Percentiles rank a stretch among this genome's conserved stretches.
Conservation (phyloP, 2,888 invertebrate genomes). For the Lysandra coridon region DNA sequence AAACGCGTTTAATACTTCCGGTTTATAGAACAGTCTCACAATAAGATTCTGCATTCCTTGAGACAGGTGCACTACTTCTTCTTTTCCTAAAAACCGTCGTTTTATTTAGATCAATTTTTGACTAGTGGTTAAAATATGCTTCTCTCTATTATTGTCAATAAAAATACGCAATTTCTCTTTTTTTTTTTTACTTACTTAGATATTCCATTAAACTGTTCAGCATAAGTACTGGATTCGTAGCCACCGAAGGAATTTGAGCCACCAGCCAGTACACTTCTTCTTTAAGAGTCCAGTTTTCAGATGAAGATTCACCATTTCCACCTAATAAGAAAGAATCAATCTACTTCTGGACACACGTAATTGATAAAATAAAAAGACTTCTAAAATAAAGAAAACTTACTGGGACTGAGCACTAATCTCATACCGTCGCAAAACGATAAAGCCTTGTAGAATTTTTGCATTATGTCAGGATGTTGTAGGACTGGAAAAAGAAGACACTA, state of each 20-base stretch:
- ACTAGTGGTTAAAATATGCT: neutral
- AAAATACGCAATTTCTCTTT: neutral
- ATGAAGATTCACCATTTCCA: conserved; percentile 48
- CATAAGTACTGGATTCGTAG: conserved; percentile 87
- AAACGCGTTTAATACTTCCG: conserved; percentile 87
- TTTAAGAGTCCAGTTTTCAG: conserved; percentile 88
- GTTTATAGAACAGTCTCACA: conserved; percentile 88
- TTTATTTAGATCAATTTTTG: neutral
- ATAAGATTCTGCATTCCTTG: conserved; percentile 93
- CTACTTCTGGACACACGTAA: neutral
- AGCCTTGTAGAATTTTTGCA: conserved; percentile 90
- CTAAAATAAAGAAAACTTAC: conserved; percentile 45
- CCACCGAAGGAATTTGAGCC: conserved; percentile 86
- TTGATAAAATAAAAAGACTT: conserved; percentile 49
- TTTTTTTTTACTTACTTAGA: conserved; percentile 69
- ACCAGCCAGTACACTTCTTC: conserved; percentile 94
- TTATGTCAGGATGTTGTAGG: conserved; percentile 87
- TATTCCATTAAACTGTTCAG: conserved; percentile 89
- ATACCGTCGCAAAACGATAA: conserved; percentile 85
- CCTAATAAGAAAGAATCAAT: conserved; percentile 51
- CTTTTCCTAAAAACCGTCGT: conserved; percentile 50
- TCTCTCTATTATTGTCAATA: neutral
- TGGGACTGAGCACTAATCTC: conserved; percentile 54
- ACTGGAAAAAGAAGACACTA: conserved; percentile 65
- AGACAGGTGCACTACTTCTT: conserved; percentile 81